Conservation (phyloP, 2,797 vertebrate species). For the Megaceryle alcyon region DNA sequence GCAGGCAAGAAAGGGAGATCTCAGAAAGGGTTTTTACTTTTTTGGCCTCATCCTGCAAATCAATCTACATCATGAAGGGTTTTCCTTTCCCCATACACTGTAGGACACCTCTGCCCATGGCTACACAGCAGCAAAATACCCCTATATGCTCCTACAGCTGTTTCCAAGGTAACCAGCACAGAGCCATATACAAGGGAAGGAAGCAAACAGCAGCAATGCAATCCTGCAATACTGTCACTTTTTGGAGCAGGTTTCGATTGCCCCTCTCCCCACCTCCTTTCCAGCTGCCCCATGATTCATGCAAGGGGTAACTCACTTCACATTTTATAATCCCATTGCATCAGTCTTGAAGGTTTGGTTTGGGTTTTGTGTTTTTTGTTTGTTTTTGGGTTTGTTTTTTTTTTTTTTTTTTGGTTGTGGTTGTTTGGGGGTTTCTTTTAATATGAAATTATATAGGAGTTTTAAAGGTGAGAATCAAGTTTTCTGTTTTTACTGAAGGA, state of each 20-base stretch:
- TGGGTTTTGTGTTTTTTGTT: too few species aligned
- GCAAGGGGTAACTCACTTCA: background rate
- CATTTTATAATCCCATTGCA: background rate
- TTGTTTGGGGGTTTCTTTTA: background rate
- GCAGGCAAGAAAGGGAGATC: background rate
- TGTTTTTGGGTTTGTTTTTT: too few species aligned
- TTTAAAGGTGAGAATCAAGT: background rate
- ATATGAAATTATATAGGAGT: background rate
- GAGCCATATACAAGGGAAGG: constrained; percentile 65
- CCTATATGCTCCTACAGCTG: constrained; percentile 71
- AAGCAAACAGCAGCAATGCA: constrained; percentile 34
- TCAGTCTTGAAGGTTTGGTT: background rate
- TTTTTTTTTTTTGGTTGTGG: too few species aligned
- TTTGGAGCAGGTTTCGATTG: background rate
- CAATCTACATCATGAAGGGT: background rate
- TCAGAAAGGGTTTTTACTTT: background rate
- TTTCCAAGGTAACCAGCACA: constrained; percentile 80
- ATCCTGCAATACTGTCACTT: background rate
- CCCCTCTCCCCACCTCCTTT: background rate
- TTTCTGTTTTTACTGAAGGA: background rate
- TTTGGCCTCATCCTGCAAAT: background rate
- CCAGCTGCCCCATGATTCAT: background rate
- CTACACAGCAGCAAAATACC: constrained; percentile 69
- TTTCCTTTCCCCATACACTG: constrained; percentile 22
- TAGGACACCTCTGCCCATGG: constrained; percentile 64